Evolutionary conservation across 2,888 invertebrate genomes (phyloP), one percentile per base, ranked within the genome.

Genomic region (Lomographa bimaculata): DNA sequence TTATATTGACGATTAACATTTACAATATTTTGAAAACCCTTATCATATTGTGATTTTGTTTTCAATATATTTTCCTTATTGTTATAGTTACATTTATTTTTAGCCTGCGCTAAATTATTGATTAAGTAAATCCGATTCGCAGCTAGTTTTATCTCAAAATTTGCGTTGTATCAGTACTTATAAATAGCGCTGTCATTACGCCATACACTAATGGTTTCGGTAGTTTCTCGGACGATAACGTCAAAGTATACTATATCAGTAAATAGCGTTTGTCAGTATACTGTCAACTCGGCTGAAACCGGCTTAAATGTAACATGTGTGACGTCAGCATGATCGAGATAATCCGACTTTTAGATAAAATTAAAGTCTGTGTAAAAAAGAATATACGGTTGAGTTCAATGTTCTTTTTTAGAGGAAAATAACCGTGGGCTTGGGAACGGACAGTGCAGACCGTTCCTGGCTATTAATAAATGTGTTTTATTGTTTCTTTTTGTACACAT

Each of bases 161-260:
- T 56, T 43, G 50, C 47, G 41, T 16, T 50, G 27, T 47, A 47
- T 46, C 47, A 46, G 45, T 33, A 14, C 26, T 36, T 52, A 64
- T 57, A 57, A 57, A 61, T 57, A 57, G 43, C 51, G 24, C 46
- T 63, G 56, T 57, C 54, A 64, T 69, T 62, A 64, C 59, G 56
- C 56, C 46, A 49, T 47, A 14, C 36, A 44, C 71, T 87, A 85
- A 85, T 82, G 81, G 76, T 73, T 78, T 75, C 61, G 55, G 71
- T 65, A 64, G 67, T 70, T 69, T 63, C 60, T 65, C 12, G 9
- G 7, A 2, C 70, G 87, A 89, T 87, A 87, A 84, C 76, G 84
- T 84, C 81, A 79, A 50, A 62, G 14, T 25, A 25, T 29, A 11
- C 34, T 24, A 34, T 41, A 41, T 35, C 68, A 43, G 67, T 76